These are phyloP conservation scores for Semicossyphus pulcher DNA, from an alignment of 2,113 vertebrate genomes.

Conservation along the genomic window DNA sequence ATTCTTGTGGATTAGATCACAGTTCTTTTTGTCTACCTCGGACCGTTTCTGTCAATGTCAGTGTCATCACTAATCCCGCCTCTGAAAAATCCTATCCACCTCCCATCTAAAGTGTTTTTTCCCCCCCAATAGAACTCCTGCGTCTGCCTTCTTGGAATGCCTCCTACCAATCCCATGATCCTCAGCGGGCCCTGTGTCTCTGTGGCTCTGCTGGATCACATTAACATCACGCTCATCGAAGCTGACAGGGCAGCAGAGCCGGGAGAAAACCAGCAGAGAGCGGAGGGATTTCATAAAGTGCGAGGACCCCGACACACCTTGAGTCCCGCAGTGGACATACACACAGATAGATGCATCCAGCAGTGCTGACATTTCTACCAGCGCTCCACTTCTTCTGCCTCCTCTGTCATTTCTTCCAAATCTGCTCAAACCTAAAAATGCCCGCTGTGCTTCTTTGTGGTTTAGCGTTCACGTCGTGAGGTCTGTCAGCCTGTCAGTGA, in stretches of 20 bases:
- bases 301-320: slow-evolving; percentile 51
- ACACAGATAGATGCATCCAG: slow-evolving; percentile 21
- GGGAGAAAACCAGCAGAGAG: slow-evolving; percentile 56
- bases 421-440: slow-evolving; percentile 25
- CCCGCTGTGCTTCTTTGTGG: slow-evolving; percentile 26
- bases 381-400: slow-evolving; percentile 18
- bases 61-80: slow-evolving; percentile 39
- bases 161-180: slow-evolving; percentile 54
- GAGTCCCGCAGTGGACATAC: slow-evolving; percentile 21
- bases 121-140: slow-evolving; percentile 38
- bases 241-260: slow-evolving; percentile 63
- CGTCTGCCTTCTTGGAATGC: slow-evolving; percentile 41
- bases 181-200: slow-evolving; percentile 45
- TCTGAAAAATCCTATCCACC: slow-evolving; percentile 31
- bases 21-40: slow-evolving; percentile 7
- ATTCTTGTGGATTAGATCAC: slow-evolving; percentile 15
- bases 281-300: slow-evolving; percentile 41
- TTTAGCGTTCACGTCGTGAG: not conserved
- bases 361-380: slow-evolving; percentile 27
- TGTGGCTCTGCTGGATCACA: slow-evolving; percentile 69
- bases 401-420: slow-evolving; percentile 28
- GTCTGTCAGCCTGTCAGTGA: slow-evolving; percentile 31
- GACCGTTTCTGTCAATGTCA: slow-evolving; percentile 27
- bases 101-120: slow-evolving; percentile 28
- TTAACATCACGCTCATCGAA: slow-evolving; percentile 63